A percentile compares a stretch with the other conserved stretches of the same genome.
Conservation (phyloP, 1,140 invertebrate species). For the Rhynchophorus ferrugineus region DNA sequence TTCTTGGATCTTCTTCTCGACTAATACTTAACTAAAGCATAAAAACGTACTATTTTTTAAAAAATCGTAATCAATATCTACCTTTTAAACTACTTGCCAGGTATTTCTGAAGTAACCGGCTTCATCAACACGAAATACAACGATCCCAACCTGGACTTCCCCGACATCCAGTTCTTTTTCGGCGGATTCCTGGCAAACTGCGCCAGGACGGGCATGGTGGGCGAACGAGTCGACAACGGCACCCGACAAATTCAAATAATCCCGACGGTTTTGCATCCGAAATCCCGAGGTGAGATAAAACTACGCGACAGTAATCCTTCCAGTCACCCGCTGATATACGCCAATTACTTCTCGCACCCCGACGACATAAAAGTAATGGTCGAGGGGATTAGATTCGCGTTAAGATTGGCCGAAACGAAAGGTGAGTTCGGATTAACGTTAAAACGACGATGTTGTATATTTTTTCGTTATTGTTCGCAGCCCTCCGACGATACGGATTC, state of each 20-base stretch:
- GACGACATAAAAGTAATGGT: slow-evolving; percentile 62
- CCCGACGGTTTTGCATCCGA: slow-evolving; percentile 64
- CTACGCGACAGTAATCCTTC: slow-evolving; percentile 60
- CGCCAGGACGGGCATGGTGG: slow-evolving; percentile 75
- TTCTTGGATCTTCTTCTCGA: too few relatives aligned
- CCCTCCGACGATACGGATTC: slow-evolving; percentile 54
- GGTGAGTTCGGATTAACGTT: slow-evolving; percentile 30
- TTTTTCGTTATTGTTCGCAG: neutral
- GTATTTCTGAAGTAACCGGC: slow-evolving; percentile 74
- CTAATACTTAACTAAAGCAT: too few relatives aligned
- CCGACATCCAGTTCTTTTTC: slow-evolving; percentile 81
- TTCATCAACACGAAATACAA: slow-evolving; percentile 76
- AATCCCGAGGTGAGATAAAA: slow-evolving; percentile 68
- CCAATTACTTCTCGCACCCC: slow-evolving; percentile 68
- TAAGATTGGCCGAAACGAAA: slow-evolving; percentile 62
- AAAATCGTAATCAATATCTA: too few relatives aligned
- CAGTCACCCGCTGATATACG: slow-evolving; percentile 68
- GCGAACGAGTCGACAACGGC: slow-evolving; percentile 59
- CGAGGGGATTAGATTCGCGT: slow-evolving; percentile 70
- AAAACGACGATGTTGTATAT: too few relatives aligned
- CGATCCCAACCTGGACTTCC: slow-evolving; percentile 64
- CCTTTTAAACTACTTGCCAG: too few relatives aligned
- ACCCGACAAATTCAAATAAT: slow-evolving; percentile 53
- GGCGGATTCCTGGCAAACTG: slow-evolving; percentile 75
- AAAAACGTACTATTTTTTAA: too few relatives aligned